Base-by-base conservation (phyloP, 2,113 vertebrate genomes). In the Varanus salvator region DNA sequence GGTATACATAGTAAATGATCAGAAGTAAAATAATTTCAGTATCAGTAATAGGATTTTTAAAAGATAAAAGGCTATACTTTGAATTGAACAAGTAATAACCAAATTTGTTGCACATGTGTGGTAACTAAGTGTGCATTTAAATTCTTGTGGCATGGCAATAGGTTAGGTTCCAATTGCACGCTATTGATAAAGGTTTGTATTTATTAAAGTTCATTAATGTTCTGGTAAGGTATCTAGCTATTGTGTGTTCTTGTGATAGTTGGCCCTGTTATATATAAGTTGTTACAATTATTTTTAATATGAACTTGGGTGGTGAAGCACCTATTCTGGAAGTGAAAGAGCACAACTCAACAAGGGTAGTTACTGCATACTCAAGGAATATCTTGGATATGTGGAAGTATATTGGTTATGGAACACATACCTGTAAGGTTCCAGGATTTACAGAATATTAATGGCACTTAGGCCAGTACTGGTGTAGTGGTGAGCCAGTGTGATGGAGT, bases 81-180 rank as follows among this genome's bases (percentile, higher is more conserved):
- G 50, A 93, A 85, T 77, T 91, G 93, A 77, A 89, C 89, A 21
- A 66, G 84, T 25, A 64, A 85, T 14, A 3, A 57, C 54, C 94
- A 90, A 44, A 38, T 93, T 29, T 83, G 94, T 94, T 94, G 85
- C 15, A 88, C 82, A 52, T 12, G 68, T 85, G 1, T 78, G 75
- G 34, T 27, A 8, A 57, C 92, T 91, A 34, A 15, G 21, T 68
- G 86, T 34, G 83, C 19, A 6, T 96, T 93, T 89, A 93, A 95
- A 93, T 90, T 85, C 68, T 15, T 1, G 68, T 87, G 90, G 89
- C 90, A 54, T 50, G 0, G 75, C 92, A 92, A 95, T 95, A 74
- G 92, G 91, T 88, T 83, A n/a, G 86, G 87, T 90, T 90, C 94
- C 91, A 95, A 78, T 92, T 95, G 86, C 91, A 84, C 93, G 90